A percentile compares a stretch with the other conserved stretches of the same genome.
Conservation (phyloP, 2,113 vertebrate genomes). For the Bostrychus sinensis region DNA sequence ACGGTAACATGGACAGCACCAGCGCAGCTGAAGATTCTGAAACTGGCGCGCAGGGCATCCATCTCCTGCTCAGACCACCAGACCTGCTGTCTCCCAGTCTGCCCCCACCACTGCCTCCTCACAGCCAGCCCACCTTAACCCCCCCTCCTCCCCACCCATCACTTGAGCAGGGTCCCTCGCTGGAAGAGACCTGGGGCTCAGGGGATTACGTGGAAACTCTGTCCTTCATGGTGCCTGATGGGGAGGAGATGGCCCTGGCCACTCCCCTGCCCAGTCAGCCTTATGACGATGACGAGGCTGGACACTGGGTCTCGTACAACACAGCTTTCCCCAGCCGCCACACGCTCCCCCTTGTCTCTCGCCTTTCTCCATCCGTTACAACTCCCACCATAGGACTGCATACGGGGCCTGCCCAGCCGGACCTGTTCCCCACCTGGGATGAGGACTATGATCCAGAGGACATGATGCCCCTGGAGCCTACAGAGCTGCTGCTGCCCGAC, state of each 20-base stretch:
- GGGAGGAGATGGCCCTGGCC: constrained; percentile 69
- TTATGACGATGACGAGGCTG: constrained; percentile 71
- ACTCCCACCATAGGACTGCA: constrained; percentile 56
- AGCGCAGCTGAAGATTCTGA: constrained; percentile 60
- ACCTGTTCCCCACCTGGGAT: constrained; percentile 61
- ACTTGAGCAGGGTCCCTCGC: constrained; percentile 63
- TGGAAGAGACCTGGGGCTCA: constrained; percentile 84
- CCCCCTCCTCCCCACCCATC: constrained; percentile 60
- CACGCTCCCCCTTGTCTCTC: constrained; percentile 62
- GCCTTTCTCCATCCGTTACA: constrained; percentile 66
- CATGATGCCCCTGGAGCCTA: constrained; percentile 77
- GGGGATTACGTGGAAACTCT: constrained; percentile 86
- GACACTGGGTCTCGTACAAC: constrained; percentile 68
- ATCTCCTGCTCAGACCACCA: constrained; percentile 77
- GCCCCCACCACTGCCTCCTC: constrained; percentile 68
- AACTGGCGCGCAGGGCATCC: constrained; percentile 79
- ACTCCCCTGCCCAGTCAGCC: constrained; percentile 72
- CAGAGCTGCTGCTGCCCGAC: constrained; percentile 80
- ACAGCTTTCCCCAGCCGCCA: constrained; percentile 67
- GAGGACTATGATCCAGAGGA: constrained; percentile 77
- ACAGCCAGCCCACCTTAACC: constrained; percentile 77
- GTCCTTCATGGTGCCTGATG: constrained; percentile 75
- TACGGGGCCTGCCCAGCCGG: constrained; percentile 28
- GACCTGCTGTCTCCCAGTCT: constrained; percentile 78
- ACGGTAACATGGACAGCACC: constrained; percentile 20